Conservation (phyloP, 2,797 vertebrate species). For the Chiroxiphia lanceolata region DNA sequence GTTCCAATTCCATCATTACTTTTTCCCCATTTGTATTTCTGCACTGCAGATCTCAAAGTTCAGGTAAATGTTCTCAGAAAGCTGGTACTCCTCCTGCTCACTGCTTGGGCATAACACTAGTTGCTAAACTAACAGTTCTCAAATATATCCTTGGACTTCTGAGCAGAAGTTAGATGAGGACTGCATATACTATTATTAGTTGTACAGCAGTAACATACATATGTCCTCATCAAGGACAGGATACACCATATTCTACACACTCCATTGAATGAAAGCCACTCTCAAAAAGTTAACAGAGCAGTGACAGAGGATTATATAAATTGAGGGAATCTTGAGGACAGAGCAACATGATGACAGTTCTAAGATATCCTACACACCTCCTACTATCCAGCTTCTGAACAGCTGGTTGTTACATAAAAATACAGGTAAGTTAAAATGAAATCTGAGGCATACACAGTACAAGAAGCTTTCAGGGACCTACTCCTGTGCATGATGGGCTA, state of each 20-base stretch:
- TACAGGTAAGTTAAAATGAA: not conserved
- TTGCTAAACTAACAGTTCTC: not conserved
- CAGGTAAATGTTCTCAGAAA: not conserved
- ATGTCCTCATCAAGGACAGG: not conserved
- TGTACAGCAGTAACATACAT: not conserved
- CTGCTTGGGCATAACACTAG: not conserved
- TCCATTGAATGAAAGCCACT: not conserved
- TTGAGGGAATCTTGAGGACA: not conserved
- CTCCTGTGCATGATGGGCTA: not conserved
- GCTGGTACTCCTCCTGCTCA: not conserved
- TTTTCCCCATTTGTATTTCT: not conserved
- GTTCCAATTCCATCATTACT: not conserved
- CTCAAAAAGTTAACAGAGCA: not conserved
- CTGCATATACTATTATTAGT: not conserved
- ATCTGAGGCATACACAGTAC: not conserved
- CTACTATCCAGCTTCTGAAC: not conserved
- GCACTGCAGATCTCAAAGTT: not conserved
- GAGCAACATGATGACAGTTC: rapidly evolving
- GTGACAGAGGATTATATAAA: not conserved
- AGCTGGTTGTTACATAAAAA: not conserved
- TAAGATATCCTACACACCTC: not conserved
- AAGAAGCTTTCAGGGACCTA: rapidly evolving
- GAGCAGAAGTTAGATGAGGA: not conserved
- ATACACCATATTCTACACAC: not conserved
- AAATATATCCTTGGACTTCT: not conserved